These are phyloP conservation scores for Acrossocheilus fasciatus DNA, from an alignment of 2,797 vertebrate genomes.

Conservation along the genomic window DNA sequence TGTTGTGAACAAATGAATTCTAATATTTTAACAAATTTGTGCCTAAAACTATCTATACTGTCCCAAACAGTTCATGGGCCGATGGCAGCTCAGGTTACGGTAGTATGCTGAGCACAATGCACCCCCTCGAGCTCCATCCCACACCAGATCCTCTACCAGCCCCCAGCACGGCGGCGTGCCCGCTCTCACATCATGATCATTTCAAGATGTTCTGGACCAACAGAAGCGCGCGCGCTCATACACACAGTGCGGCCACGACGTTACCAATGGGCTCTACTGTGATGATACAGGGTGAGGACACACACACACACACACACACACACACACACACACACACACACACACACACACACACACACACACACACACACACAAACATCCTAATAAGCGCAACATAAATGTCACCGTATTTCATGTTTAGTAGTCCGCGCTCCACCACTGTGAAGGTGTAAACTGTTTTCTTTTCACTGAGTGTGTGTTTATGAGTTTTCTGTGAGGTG, in stretches of 20 bases:
- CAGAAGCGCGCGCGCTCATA: slow-evolving; percentile 21
- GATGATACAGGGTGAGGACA: not conserved
- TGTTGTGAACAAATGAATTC: not conserved
- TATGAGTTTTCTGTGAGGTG: slow-evolving; percentile 47
- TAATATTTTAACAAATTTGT: not conserved
- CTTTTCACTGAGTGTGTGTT: slow-evolving; percentile 30
- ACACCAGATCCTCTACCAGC: slow-evolving; percentile 79
- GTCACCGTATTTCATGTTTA: slow-evolving; percentile 43
- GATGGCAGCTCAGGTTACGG: slow-evolving; percentile 30
- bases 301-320: slow-evolving; percentile 11
- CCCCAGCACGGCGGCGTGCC: slow-evolving; percentile 91
- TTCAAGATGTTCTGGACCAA: slow-evolving; percentile 93
- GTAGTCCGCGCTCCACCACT: slow-evolving; percentile 27
- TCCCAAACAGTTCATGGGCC: slow-evolving; percentile 8
- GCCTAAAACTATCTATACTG: not conserved
- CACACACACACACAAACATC: no score
- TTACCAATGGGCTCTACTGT: not conserved
- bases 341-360: not conserved
- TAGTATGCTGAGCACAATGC: slow-evolving; percentile 23
- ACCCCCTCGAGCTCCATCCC: slow-evolving; percentile 86
- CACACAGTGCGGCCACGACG: not conserved
- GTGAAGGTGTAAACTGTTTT: slow-evolving; percentile 50
- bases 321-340: not conserved
- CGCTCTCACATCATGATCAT: slow-evolving; percentile 94
- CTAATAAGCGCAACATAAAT: slow-evolving; percentile 28